Base-by-base conservation (phyloP, 2,797 vertebrate species). In the Coranthus polyacanthus region DNA sequence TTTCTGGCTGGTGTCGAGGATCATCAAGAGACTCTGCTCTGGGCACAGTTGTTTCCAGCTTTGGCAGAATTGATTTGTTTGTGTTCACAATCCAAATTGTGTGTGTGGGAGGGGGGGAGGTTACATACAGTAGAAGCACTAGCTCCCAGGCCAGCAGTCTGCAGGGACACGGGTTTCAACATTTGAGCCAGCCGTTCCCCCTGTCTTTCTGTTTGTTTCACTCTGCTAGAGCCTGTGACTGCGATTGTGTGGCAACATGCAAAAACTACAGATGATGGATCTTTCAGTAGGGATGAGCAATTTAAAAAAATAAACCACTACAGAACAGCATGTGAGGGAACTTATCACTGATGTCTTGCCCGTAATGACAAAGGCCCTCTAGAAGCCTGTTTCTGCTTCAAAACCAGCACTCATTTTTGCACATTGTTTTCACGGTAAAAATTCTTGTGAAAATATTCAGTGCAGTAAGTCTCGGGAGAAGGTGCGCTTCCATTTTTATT, bases 261-360 rank as follows among this genome's bases (percentile, higher is more conserved):
- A 51, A 12, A 26, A 22, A 21, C 62, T 38, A 39, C 60, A 67
- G 58, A 74, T 79, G 65, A 81, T 41, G 62, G 69, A 61, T 77
- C 58, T 81, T 79, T 85, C 72, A 66, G 66, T 22, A 36, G 29
- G 20, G 57, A 72, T 75, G 77, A 82, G 72, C 55, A 67, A 42
- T 81, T 79, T 70, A 22, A 45, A 74, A 78, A 79, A 72, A n/a
- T n/a, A n/a, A n/a, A n/a, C n/a, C n/a, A n/a, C n/a, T n/a, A n/a
- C n/a, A n/a, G n/a, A n/a, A n/a, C n/a, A n/a, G n/a, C n/a, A n/a
- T n/a, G n/a, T n/a, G 26, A 6, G 26, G 26, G 26, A 29, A 29
- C 26, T 6, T n/a, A 7, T 29, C 5, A 29, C 26, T 29, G 26
- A 29, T 29, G 26, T 29, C 26, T 29, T 29, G 26, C 26, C 26